A percentile compares a stretch with the other conserved stretches of the same genome.
phyloP scores from a whole-genome alignment of 1,140 invertebrate genomes.

The Bacillus rossius region DNA sequence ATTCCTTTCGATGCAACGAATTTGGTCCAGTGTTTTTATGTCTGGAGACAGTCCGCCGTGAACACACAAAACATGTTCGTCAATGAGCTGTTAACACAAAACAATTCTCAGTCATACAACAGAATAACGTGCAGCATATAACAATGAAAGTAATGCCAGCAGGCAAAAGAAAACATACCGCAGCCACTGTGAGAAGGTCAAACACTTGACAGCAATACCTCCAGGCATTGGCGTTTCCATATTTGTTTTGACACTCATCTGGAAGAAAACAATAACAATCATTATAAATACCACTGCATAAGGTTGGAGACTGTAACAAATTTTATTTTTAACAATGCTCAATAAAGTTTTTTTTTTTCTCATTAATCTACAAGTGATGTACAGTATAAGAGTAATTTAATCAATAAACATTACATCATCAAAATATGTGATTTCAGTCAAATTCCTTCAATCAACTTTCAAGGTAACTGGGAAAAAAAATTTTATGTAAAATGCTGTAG shows the following conservation, averaged over 20 bases:
- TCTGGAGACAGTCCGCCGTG: constrained; percentile 94
- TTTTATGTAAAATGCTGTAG: too few relatives aligned
- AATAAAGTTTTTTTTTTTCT: too few relatives aligned
- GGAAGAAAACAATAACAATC: constrained; percentile 29
- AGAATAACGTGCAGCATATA: background rate
- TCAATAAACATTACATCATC: too few relatives aligned
- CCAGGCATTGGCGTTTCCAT: constrained; percentile 98
- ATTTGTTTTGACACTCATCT: constrained; percentile 99
- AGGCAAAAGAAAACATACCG: constrained; percentile 60
- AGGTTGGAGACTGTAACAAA: too few relatives aligned
- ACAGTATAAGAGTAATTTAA: background rate
- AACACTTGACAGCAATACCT: constrained; percentile 97
- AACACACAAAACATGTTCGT: constrained; percentile 94
- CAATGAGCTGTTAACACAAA: constrained; percentile 73
- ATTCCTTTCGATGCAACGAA: constrained; percentile 90
- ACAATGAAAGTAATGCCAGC: constrained; percentile 2
- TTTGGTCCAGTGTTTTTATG: constrained; percentile 89
- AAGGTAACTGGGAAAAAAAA: too few relatives aligned
- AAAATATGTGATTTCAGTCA: too few relatives aligned
- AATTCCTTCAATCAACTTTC: too few relatives aligned
- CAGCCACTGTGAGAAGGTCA: constrained; percentile 94
- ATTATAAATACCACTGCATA: background rate
- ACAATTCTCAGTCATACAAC: background rate
- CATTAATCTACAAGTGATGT: background rate
- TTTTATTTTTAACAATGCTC: too few relatives aligned